These are phyloP conservation scores for Hemithea aestivaria DNA, from an alignment of 2,888 invertebrate species.

Conservation along the genomic window DNA sequence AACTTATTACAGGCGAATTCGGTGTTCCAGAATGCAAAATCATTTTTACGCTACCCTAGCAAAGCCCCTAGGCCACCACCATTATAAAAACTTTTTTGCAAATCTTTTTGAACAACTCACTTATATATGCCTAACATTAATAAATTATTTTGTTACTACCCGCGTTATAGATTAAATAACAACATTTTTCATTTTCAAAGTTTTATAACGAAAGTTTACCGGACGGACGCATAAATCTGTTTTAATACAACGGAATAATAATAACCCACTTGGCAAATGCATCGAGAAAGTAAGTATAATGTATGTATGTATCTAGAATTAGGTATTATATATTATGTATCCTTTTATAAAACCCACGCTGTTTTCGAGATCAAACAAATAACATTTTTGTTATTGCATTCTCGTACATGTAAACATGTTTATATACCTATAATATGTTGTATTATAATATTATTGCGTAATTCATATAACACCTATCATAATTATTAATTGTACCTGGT, in stretches of 20 bases:
- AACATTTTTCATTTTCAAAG: conserved; percentile 1
- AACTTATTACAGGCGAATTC: too few relatives aligned
- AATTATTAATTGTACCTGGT: too few relatives aligned
- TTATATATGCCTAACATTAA: background rate
- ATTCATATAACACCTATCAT: too few relatives aligned
- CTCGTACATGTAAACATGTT: too few relatives aligned
- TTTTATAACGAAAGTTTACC: conserved; percentile 27
- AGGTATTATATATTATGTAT: conserved; percentile 10
- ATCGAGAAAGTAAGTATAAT: conserved; percentile 13
- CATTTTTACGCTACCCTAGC: background rate
- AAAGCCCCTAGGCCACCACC: too few relatives aligned
- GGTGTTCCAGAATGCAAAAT: conserved; percentile 2
- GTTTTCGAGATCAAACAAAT: conserved; percentile 40
- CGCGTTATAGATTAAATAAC: too few relatives aligned
- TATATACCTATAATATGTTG: too few relatives aligned
- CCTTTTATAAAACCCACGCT: conserved; percentile 10
- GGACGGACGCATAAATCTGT: conserved; percentile 40
- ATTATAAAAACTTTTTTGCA: too few relatives aligned
- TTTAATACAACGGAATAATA: conserved; percentile 40
- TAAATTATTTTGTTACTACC: too few relatives aligned
- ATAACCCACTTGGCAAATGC: conserved; percentile 53
- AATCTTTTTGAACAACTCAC: too few relatives aligned
- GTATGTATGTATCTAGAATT: conserved; percentile 3
- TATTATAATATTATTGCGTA: too few relatives aligned
- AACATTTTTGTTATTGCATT: too few relatives aligned